Base-by-base conservation (phyloP, 2,888 invertebrate species). In the Octonoba sinensis region DNA sequence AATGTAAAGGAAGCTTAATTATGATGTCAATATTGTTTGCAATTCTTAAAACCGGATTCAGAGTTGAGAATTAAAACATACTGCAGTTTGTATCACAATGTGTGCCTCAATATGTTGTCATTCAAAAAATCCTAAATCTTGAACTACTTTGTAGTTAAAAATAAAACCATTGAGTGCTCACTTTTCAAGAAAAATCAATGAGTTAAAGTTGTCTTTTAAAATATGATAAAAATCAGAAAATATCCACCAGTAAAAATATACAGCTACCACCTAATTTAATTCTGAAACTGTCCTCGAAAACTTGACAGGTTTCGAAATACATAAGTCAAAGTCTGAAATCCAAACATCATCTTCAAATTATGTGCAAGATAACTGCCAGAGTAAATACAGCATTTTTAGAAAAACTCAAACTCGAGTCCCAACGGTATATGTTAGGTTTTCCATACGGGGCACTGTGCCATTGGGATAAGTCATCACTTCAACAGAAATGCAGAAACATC, bases 401-500 rank as follows among this genome's bases (percentile, higher is more conserved):
- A n/a, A 70, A 59, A 36, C 20, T 59, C 18, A 70, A 59, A 54
- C 46, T 70, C 18, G 47, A 46, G 65, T 70, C 46, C 24, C 59
- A 15, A n/a, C 36, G 56, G 67, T 36, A 16, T 16, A 16, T 49
- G 64, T 16, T 24, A 20, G 8, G 44, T n/a, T 67, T 27, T 24
- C 49, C 54, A 54, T 54, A 18, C 0, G n/a, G 15, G 44, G 20
- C n/a, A 59, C 22, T 18, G n/a, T 22, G 62, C 62, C 62, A 59
- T 18, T 27, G 76, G 76, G 76, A 57, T 12, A 49, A 77, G 57
- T 59, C 49, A 71, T 71, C 70, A 74, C 56, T 66, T 44, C 66
- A 59, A 72, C 72, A 36, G 78, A 72, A 78, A 72, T 79, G 66
- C 59, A 72, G 72, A 72, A 72, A 66, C 60, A 79, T 72, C 78